phyloP scores from a whole-genome alignment of 2,113 vertebrate genomes.

The Orthonyx spaldingii region DNA sequence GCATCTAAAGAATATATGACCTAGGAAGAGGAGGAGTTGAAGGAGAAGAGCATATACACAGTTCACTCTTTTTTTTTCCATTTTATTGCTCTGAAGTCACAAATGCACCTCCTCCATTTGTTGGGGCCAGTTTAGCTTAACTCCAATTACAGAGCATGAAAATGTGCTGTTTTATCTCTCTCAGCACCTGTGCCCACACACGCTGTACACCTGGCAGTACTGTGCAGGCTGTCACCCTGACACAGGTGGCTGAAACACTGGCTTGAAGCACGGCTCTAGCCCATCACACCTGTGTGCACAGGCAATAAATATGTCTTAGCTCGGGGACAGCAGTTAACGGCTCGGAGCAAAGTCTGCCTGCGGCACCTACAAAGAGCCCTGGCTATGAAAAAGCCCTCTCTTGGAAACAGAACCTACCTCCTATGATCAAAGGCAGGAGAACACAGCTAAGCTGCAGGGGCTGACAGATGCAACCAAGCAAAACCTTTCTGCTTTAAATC shows the following conservation, averaged over 20 bases:
- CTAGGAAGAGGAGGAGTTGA: not conserved
- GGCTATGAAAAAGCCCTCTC: not conserved
- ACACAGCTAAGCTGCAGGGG: not conserved
- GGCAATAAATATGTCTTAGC: not conserved
- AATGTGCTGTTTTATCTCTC: not conserved
- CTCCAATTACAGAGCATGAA: not conserved
- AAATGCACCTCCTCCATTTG: not conserved
- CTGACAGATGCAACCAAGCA: not conserved
- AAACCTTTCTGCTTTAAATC: not conserved
- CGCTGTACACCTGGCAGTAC: not conserved
- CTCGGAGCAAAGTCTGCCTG: not conserved
- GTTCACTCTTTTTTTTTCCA: not conserved
- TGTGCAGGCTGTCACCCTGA: not conserved
- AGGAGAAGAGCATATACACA: not conserved
- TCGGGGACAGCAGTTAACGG: rapidly evolving
- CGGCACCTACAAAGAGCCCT: not conserved
- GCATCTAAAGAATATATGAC: not conserved
- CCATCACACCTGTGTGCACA: rapidly evolving
- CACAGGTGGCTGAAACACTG: not conserved
- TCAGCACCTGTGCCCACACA: not conserved
- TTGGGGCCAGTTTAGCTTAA: not conserved
- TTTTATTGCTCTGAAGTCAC: not conserved
- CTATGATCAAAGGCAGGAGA: not conserved
- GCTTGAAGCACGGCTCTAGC: not conserved
- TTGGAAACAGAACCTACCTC: not conserved